These are phyloP conservation scores for Barbus barbus DNA, from an alignment of 2,113 vertebrate species.

Conservation along the genomic window DNA sequence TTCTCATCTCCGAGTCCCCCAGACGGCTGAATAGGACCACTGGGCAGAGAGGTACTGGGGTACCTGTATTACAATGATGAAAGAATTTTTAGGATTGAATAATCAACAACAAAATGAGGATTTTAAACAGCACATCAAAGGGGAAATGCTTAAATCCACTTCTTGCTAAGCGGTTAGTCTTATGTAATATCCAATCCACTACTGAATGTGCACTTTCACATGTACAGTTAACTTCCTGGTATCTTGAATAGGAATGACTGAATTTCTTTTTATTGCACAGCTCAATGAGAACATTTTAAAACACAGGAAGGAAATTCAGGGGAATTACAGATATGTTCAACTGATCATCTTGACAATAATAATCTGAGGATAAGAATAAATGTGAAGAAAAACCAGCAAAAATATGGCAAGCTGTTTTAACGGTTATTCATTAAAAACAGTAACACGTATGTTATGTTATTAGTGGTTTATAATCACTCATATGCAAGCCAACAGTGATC, in stretches of 20 bases:
- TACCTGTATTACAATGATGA: constrained; percentile 72
- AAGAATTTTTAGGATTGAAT: neutral
- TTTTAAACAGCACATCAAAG: neutral
- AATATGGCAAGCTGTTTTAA: neutral
- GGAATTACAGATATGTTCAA: neutral
- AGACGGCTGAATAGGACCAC: constrained; percentile 76
- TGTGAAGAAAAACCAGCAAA: neutral
- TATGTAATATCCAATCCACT: neutral
- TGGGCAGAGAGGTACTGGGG: constrained; percentile 78
- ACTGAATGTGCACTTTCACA: neutral
- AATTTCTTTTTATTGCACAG: neutral
- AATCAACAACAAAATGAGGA: neutral
- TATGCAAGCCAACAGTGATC: neutral
- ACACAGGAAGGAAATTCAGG: neutral
- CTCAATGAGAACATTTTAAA: neutral
- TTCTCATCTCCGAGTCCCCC: constrained; percentile 83
- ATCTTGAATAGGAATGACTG: neutral
- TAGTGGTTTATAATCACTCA: neutral
- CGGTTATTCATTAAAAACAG: neutral
- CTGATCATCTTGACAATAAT: too few species aligned
- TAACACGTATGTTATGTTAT: neutral
- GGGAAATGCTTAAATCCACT: neutral
- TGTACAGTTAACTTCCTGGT: constrained; percentile 19
- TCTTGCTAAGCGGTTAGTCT: neutral
- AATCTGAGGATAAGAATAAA: neutral